Conservation (phyloP, 1,140 invertebrate species). For the Geopemphigus sp. region DNA sequence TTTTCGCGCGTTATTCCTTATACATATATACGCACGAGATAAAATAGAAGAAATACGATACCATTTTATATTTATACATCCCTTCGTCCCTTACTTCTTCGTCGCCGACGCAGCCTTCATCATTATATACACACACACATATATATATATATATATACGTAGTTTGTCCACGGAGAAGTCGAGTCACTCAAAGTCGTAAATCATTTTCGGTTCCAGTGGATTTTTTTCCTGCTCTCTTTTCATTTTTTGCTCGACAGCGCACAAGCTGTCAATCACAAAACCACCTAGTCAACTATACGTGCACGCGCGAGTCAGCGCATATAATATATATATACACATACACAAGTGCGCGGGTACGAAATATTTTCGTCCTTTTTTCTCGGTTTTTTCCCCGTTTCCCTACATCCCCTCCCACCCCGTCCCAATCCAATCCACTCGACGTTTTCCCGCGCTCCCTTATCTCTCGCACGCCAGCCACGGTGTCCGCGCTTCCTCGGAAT, state of each 20-base stretch:
- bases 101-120: too few species aligned
- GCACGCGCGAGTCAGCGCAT: background rate
- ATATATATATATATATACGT: background rate
- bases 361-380: slow-evolving; percentile 9
- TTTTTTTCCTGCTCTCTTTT: background rate
- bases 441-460: slow-evolving; percentile 18
- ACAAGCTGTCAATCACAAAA: slow-evolving; percentile 38
- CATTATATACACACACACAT: too few species aligned
- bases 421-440: too few species aligned
- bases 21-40: too few species aligned
- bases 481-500: slow-evolving; percentile 10
- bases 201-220: slow-evolving; percentile 21
- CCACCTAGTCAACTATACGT: slow-evolving; percentile 14
- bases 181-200: slow-evolving; percentile 42
- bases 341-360: background rate
- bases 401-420: too few species aligned
- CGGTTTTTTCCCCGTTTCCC: too few species aligned
- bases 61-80: too few species aligned
- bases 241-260: slow-evolving; percentile 18
- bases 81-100: too few species aligned
- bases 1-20: too few species aligned
- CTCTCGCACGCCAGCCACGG: background rate
- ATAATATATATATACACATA: background rate
- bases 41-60: too few species aligned
- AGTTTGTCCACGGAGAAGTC: background rate